Evolutionary conservation across 1,140 invertebrate genomes (phyloP), one percentile per base, ranked within the genome.

Genomic region (Aphelenchoides fujianensis): DNA sequence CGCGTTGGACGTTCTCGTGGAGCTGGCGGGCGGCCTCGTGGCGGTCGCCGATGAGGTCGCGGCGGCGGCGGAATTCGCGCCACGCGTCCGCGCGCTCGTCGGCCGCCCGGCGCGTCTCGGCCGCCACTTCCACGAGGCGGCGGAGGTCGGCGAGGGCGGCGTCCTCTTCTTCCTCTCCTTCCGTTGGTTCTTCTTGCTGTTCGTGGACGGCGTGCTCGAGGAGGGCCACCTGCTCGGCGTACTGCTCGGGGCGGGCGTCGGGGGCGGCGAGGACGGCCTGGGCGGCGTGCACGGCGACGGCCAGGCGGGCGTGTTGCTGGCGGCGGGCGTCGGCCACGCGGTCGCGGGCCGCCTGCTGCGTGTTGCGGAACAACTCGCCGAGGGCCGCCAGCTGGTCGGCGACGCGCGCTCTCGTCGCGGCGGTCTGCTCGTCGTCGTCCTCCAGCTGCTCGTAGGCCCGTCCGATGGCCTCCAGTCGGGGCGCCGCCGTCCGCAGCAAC

Each of bases 361-460:
- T n/a, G 30, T n/a, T 31, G 1, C 36, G n/a, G 59, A 61, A 61
- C 27, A 61, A 2, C 27, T 61, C 59, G n/a, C 59, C 59, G 27
- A 61, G 2, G 28, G n/a, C n/a, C n/a, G 16, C 27, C 59, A 61
- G 36, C 59, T 61, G 59, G 36, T 61, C 59, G 59, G 59, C 59
- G 36, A 34, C 36, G 2, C 31, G 12, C 23, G 12, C 12, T 48
- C 41, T 12, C 12, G 23, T 12, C 23, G 41, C 12, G 12, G 12
- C 12, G 12, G 41, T 48, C 23, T 12, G 12, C 23, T 48, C 41
- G 41, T 48, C 41, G 41, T 23, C 23, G 23, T 48, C 41, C 12
- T 48, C 23, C 12, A 48, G 41, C 23, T 23, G 12, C 12, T 48
- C 41, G 41, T 48, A 48, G 12, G 23, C 12, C 12, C 41, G 41